Evolutionary conservation across 2,888 invertebrate genomes (phyloP), one percentile per base, ranked within the genome.

Genomic region (Oscheius sp.): DNA sequence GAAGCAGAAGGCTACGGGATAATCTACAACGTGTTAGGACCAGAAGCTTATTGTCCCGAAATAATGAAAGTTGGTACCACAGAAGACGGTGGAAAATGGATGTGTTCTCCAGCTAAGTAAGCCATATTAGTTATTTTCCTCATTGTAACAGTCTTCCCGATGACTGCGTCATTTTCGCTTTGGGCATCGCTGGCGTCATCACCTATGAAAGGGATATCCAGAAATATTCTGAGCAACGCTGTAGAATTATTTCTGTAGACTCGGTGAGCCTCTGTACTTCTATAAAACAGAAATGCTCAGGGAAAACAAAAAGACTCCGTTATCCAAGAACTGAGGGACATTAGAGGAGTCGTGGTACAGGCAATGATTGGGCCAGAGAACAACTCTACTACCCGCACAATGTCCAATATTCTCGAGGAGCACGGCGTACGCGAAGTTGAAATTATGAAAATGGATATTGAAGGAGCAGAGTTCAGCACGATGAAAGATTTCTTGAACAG

Each of bases 361-460:
- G 64, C 64, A 1, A 64, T 46, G 64, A 64, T 64, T 46, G 64
- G 49, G 9, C 1, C 18, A 18, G 0, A 27, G 18, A 29, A 46
- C 16, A 27, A 1, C 2, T 25, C 13, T 6, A 41, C 18, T 1
- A 53, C 69, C 13, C 7, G 18, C n/a, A 56, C 53, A 16, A 41
- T 69, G 56, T 18, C 13, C 7, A 23, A 9, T 18, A 25, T 70
- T 43, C 27, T 70, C 43, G 27, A 23, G 12, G 56, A 29, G 9
- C 13, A 70, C 13, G 13, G 27, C 3, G 49, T 59, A 3, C 16
- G 43, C 2, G 35, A 70, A 9, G 46, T 70, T 29, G 76, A 76
- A 56, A 74, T 76, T 41, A 53, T 76, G 27, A 76, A 76, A 59
- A 76, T 76, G 13, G 76, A 76, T 43, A 74, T 74, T 27, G 76